Evolutionary conservation across 1,140 invertebrate species (phyloP).

Genomic region (Cephus cinctus): DNA sequence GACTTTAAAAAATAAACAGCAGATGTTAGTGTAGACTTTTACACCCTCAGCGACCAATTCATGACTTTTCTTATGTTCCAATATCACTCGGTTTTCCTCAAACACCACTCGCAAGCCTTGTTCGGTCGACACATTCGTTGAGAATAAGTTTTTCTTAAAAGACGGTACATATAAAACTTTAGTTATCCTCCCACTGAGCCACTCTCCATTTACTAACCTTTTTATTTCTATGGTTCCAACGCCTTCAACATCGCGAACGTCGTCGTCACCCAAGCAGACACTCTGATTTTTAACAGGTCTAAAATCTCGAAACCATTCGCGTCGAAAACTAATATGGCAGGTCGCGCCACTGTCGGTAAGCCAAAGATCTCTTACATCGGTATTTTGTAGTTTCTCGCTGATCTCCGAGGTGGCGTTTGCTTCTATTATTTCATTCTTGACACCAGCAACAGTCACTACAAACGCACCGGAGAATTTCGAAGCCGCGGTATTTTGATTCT

Average conservation of each 20-base stretch:
- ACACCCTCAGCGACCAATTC: slow-evolving; percentile 17
- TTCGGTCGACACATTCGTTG: slow-evolving; percentile 15
- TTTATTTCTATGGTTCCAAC: slow-evolving; percentile 19
- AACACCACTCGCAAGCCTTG: slow-evolving; percentile 20
- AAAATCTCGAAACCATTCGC: slow-evolving; percentile 27
- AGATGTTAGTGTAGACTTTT: slow-evolving; percentile 4
- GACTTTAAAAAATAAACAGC: slow-evolving; percentile 8
- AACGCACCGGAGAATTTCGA: background rate
- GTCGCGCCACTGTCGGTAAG: slow-evolving; percentile 24
- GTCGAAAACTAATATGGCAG: slow-evolving; percentile 21
- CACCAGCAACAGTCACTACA: background rate
- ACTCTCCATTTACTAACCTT: slow-evolving; percentile 18
- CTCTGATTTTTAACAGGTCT: background rate
- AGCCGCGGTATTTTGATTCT: background rate
- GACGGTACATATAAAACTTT: slow-evolving; percentile 21
- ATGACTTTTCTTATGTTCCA: slow-evolving; percentile 14
- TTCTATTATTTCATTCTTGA: background rate
- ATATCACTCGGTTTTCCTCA: slow-evolving; percentile 12
- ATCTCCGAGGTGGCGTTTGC: background rate
- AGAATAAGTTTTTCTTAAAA: slow-evolving; percentile 22
- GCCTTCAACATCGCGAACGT: slow-evolving; percentile 14
- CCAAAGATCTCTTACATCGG: slow-evolving; percentile 18
- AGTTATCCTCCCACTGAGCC: slow-evolving; percentile 16
- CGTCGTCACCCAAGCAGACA: slow-evolving; percentile 25
- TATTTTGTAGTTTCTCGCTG: slow-evolving; percentile 6